Base-by-base conservation (phyloP, 2,797 vertebrate genomes). In the Epinephelus malabaricus region DNA sequence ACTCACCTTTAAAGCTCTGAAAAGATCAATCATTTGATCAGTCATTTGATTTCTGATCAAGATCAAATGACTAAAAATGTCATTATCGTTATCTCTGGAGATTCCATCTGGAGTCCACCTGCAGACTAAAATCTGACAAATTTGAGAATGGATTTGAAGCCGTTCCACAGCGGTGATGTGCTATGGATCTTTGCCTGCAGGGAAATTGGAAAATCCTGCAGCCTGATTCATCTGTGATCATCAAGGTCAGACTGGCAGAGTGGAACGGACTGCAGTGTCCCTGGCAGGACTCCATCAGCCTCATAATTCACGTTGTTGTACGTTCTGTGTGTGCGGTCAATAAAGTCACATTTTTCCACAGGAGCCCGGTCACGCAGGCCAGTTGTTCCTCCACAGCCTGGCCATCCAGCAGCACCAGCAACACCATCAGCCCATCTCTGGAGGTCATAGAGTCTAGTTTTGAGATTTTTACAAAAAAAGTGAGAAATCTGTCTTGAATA, bases 291-390 rank as follows among this genome's bases (percentile, higher is more conserved):
- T 82, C 66, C 65, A 83, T 74, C 78, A 62, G 17, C 47, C 54
- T 38, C 51, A 66, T 21, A 40, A 23, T 54, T 62, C 58, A 56
- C 21, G 2, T 14, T 53, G 62, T 54, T 51, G 11, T 25, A 27
- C 51, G 79, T 65, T 81, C 38, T 78, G 19, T 75, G 55, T 68
- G 47, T 30, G 40, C 18, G 47, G 49, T 89, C 82, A 67, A 73
- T 88, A 67, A 51, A 77, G 81, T 80, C 75, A 17, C 11, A 67
- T 78, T 83, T 81, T 83, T 51, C 56, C 67, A 63, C 72, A 60
- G 15, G 79, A 38, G 5, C 0, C n/a, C 2, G 2, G 49, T 71
- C 78, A 84, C 14, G 15, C 40, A 49, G 34, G 21, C 49, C 69
- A 60, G 69, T 56, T 81, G 65, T 54, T 50, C 63, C 77, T 53